Base-by-base conservation (phyloP, 2,113 vertebrate species). In the Opisthocomus hoazin region DNA sequence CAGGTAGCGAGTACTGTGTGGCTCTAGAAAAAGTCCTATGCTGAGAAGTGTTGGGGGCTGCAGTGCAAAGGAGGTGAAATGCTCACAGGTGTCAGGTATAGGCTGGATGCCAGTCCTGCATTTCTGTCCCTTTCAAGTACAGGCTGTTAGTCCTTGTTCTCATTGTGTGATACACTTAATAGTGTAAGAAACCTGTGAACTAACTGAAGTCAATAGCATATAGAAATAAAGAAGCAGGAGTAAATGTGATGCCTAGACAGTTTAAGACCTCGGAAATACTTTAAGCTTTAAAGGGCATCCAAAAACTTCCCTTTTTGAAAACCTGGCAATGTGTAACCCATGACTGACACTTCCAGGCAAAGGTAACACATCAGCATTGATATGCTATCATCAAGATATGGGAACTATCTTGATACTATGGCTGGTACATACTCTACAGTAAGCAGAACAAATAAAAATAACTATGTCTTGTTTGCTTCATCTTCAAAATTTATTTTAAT, bases 401-500 rank as follows among this genome's bases (percentile, higher is more conserved):
- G 66, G 43, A 96, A 81, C 53, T 71, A 73, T 48, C 64, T 57
- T 90, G 61, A 34, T 75, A 60, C 37, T 84, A 11, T 68, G 48
- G 46, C 53, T 90, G 19, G 4, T 71, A 89, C 64, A 30, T 78
- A 45, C 14, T 90, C 34, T 89, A 57, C 41, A 84, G 63, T 41
- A 92, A 61, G 57, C 53, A 93, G 41, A 75, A 26, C 23, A 84
- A 95, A 93, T 48, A 73, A 37, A 73, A 90, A 57, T 50, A 83
- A 50, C 45, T 36, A 78, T 18, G 77, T n/a, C 19, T 79, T 95
- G 65, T 15, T 6, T 61, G 24, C 23, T 89, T 90, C 86, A 16
- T 29, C n/a, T 93, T 97, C 53, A 80, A 68, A 95, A 94, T 15
- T 70, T n/a, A 43, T 79, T 77, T 77, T 90, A 90, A 50, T 91